Conservation (phyloP, 2,113 vertebrate genomes). For the Cryptomyrus ogoouensis region DNA sequence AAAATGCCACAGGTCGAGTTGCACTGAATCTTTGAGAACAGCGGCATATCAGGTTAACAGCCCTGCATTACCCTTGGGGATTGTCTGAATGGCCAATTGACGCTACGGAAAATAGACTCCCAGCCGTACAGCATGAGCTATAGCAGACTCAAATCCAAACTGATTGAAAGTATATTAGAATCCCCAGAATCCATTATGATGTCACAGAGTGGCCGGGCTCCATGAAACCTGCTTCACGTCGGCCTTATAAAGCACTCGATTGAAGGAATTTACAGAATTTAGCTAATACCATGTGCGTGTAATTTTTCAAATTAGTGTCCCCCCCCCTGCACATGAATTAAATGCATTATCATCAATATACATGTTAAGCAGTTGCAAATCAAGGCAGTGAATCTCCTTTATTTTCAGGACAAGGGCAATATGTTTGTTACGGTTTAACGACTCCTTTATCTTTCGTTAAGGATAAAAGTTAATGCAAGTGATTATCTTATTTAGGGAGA, state of each 20-base stretch:
- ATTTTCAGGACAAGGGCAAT: constrained; percentile 20
- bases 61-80: background rate
- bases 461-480: background rate
- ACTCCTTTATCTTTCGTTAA: constrained; percentile 12
- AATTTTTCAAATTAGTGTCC: constrained; percentile 14
- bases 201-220: background rate
- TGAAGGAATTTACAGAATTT: constrained; percentile 17
- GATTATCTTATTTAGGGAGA: constrained; percentile 9
- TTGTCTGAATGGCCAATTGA: background rate
- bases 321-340: background rate
- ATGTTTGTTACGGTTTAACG: constrained; percentile 20
- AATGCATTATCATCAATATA: constrained; percentile 18
- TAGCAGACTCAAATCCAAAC: background rate
- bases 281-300: constrained; percentile 15
- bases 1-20: background rate
- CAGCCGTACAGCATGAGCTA: background rate
- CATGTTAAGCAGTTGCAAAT: constrained; percentile 19
- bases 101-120: background rate
- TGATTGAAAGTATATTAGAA: background rate
- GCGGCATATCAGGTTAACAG: background rate
- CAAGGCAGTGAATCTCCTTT: background rate
- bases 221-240: background rate
- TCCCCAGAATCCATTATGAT: background rate
- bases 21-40: background rate
- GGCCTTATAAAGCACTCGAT: background rate